Evolutionary conservation across 2,888 invertebrate genomes (phyloP), one percentile per base, ranked within the genome.

Genomic region (Erebia aethiops): DNA sequence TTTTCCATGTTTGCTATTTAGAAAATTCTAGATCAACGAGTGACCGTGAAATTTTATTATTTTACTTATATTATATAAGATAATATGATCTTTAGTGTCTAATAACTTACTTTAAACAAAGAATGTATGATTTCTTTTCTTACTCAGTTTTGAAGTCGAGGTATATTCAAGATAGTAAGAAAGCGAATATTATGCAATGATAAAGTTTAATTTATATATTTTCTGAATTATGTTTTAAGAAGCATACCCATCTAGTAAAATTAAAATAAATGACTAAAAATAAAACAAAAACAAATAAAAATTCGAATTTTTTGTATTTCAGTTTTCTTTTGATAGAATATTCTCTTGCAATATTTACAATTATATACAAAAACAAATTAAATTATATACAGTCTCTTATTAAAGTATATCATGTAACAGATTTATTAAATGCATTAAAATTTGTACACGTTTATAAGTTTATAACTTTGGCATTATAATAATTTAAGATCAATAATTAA

Each of bases 391-490:
- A 92, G 82, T 86, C 83, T 84, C 81, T 78, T 76, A 86, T 80
- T 83, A 85, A 80, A 76, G 80, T 74, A 79, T 81, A 77, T 79
- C 82, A 74, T 80, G 81, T 82, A 87, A 84, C 85, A 84, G 83
- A 80, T 85, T 84, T 79, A 80, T 51, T 87, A 89, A 88, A 87
- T 89, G 88, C 87, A 86, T 60, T 74, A 74, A 70, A 68, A 56
- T 73, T 86, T 91, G 88, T 91, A 91, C 90, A 90, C 80, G 84
- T 77, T 80, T 77, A 75, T 78, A 81, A 85, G 87, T 89, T 89
- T 87, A 85, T 85, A 93, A 90, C 93, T 93, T 93, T 93, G 93
- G 93, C 89, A 92, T 93, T 90, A 88, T 67, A 88, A 88, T 85
- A 85, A 82, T 81, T 84, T 85, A 84, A 84, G 82, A 21, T 49